These are phyloP conservation scores for Stegodyphus dumicola DNA, from an alignment of 1,140 invertebrate species.

Conservation along the genomic window DNA sequence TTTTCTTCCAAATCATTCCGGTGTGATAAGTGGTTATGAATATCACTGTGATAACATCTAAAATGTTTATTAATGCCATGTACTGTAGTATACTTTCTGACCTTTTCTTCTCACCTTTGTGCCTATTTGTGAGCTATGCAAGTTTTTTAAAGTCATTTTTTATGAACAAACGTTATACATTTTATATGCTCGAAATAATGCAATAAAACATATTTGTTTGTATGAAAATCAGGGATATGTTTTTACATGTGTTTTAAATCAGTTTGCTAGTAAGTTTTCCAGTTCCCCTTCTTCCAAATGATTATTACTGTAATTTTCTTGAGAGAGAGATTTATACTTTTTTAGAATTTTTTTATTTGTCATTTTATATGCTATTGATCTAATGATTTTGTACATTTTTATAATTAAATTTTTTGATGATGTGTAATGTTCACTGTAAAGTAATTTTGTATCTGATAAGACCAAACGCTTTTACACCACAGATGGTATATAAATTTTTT, in stretches of 20 bases:
- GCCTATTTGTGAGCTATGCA: slow-evolving; percentile 26
- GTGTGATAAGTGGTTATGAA: slow-evolving; percentile 14
- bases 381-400: too few species aligned
- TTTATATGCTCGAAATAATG: slow-evolving; percentile 15
- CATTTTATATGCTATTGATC: too few species aligned
- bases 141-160: slow-evolving; percentile 12
- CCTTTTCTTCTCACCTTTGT: slow-evolving; percentile 35
- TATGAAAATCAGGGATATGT: not conserved
- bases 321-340: too few species aligned
- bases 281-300: not conserved
- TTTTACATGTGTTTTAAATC: not conserved
- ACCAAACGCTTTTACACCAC: too few species aligned
- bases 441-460: too few species aligned
- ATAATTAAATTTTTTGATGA: too few species aligned
- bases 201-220: slow-evolving; percentile 7
- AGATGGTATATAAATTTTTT: too few species aligned
- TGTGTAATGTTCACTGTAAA: too few species aligned
- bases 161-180: slow-evolving; percentile 1
- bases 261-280: not conserved
- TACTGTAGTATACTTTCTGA: slow-evolving; percentile 8
- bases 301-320: too few species aligned
- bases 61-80: slow-evolving; percentile 36
- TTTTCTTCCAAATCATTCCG: not conserved
- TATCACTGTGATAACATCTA: slow-evolving; percentile 52
- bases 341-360: not conserved